A percentile compares a stretch with the other conserved stretches of the same genome.
These are phyloP conservation scores for Pseudomugil tenellus DNA, from an alignment of 2,797 vertebrate species.

Conservation along the genomic window DNA sequence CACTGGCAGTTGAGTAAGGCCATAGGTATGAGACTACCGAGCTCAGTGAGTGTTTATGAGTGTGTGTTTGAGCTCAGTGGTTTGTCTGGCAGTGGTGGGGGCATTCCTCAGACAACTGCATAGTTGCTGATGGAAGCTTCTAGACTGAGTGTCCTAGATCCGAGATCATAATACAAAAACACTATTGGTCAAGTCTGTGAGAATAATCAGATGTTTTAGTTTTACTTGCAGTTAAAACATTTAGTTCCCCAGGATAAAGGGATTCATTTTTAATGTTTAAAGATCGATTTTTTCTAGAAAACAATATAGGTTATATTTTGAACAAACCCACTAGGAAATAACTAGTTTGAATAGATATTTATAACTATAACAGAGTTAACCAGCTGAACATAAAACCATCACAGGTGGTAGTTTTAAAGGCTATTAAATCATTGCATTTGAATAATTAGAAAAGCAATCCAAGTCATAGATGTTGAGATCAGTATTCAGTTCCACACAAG, in stretches of 20 bases:
- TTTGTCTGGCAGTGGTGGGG: conserved; percentile 62
- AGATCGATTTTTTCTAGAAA: background rate
- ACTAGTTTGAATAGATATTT: background rate
- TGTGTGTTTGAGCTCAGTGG: conserved; percentile 64
- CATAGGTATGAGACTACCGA: conserved; percentile 49
- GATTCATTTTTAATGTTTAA: background rate
- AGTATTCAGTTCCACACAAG: no score
- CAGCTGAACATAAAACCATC: background rate
- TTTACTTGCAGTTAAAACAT: conserved; percentile 33
- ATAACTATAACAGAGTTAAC: background rate
- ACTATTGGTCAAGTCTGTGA: conserved; percentile 33
- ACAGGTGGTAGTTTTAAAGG: background rate
- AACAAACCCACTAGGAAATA: background rate
- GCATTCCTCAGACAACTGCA: conserved; percentile 74
- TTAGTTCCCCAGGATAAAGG: background rate
- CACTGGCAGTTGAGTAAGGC: conserved; percentile 51
- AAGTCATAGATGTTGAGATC: background rate
- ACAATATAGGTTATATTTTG: background rate
- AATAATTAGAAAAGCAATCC: background rate
- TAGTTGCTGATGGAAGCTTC: conserved; percentile 72
- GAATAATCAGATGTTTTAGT: conserved; percentile 54
- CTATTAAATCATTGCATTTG: background rate
- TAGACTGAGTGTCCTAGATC: conserved; percentile 61
- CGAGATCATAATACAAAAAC: conserved; percentile 33
- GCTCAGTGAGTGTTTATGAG: conserved; percentile 45